Evolutionary conservation across 1,140 invertebrate genomes (phyloP).

Genomic region (Drosophila nannoptera): DNA sequence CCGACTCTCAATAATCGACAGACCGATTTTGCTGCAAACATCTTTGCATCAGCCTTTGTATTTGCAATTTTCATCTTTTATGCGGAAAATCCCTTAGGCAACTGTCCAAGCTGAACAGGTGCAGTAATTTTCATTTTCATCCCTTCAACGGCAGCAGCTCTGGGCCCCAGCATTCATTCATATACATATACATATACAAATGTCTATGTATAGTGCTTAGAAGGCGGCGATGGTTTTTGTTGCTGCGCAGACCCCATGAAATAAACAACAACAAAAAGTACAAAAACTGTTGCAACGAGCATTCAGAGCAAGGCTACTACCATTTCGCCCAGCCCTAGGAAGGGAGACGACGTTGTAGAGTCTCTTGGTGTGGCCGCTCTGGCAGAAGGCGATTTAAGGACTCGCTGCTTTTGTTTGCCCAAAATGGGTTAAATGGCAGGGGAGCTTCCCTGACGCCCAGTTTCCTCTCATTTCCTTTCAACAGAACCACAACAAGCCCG

Average conservation of each 20-base stretch:
- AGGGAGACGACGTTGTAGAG: neutral
- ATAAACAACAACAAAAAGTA: constrained; percentile 47
- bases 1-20: constrained; percentile 1
- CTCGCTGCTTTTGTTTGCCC: constrained; percentile 44
- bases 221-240: constrained; percentile 34
- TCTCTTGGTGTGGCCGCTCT: constrained; percentile 2
- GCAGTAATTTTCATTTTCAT: constrained; percentile 63
- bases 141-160: constrained; percentile 40
- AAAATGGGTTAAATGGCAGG: constrained; percentile 55
- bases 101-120: constrained; percentile 37
- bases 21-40: constrained; percentile 5
- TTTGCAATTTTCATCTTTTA: constrained; percentile 31
- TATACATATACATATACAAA: constrained; percentile 11
- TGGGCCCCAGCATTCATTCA: constrained; percentile 28
- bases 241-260: constrained; percentile 42
- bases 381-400: constrained; percentile 37
- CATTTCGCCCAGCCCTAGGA: constrained; percentile 22
- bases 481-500: constrained; percentile 36
- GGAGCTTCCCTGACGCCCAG: constrained; percentile 29
- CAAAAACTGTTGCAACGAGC: constrained; percentile 59
- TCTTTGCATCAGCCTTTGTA: constrained; percentile 18
- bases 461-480: constrained; percentile 45
- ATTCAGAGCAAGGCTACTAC: constrained; percentile 53
- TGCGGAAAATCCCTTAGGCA: constrained; percentile 36
- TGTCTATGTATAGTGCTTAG: constrained; percentile 12